Evolutionary conservation across 2,113 vertebrate genomes (phyloP).

Genomic region (Romanogobio albipinnatus): DNA sequence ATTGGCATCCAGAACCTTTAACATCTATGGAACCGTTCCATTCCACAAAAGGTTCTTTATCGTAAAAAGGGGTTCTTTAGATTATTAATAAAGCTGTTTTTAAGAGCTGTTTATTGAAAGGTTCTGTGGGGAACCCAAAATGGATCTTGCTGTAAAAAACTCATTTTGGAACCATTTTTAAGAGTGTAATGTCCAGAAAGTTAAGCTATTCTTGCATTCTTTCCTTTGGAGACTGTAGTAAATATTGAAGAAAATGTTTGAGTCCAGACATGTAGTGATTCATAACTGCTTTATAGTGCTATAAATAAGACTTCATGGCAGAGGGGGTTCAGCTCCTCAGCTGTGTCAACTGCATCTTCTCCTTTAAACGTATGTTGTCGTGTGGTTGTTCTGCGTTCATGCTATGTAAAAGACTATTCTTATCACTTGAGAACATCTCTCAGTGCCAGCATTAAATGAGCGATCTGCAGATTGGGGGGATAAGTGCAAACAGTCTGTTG

Average conservation of each 20-base stretch:
- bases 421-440: conserved; percentile 46
- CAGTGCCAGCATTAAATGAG: conserved; percentile 7
- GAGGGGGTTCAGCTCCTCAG: background rate
- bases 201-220: background rate
- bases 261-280: background rate
- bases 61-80: too few relatives aligned
- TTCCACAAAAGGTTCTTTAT: too few relatives aligned
- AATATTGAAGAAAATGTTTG: background rate
- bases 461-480: conserved; percentile 32
- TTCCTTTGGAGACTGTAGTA: background rate
- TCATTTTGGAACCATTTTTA: too few relatives aligned
- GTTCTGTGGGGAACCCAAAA: too few relatives aligned
- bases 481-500: conserved; percentile 27
- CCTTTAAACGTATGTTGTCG: background rate
- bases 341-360: conserved; percentile 5
- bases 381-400: background rate
- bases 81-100: too few relatives aligned
- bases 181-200: background rate
- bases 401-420: conserved; percentile 26
- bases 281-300: background rate
- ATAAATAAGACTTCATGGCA: background rate
- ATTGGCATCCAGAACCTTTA: too few relatives aligned
- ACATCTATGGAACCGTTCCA: too few relatives aligned
- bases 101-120: too few relatives aligned
- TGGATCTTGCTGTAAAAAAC: too few relatives aligned